A percentile compares a stretch with the other conserved stretches of the same genome.
These are phyloP conservation scores for Ispidina lecontei DNA, from an alignment of 2,797 vertebrate species.

Conservation along the genomic window DNA sequence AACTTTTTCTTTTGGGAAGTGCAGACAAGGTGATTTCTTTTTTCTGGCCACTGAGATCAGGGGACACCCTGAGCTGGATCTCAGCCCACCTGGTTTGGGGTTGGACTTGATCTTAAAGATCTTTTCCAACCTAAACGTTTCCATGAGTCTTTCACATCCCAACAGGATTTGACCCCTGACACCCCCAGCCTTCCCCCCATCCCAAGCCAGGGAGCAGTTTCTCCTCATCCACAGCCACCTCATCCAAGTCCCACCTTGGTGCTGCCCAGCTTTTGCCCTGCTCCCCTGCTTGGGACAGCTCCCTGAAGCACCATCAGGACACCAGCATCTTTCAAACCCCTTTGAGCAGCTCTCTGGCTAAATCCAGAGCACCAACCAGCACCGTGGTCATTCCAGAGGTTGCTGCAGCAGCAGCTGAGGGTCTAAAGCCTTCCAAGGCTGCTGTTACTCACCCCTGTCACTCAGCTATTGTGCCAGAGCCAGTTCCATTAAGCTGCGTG, in stretches of 20 bases:
- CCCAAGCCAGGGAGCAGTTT: background rate
- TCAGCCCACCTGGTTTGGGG: too few relatives aligned
- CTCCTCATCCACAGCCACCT: background rate
- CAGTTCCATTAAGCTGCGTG: background rate
- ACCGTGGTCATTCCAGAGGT: rapidly evolving
- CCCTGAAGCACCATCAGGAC: background rate
- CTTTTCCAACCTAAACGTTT: background rate
- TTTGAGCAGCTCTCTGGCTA: background rate
- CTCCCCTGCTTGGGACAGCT: background rate
- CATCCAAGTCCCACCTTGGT: too few relatives aligned
- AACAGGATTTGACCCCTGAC: background rate
- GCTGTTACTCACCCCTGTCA: background rate
- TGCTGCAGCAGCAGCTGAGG: background rate
- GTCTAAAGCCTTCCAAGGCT: background rate
- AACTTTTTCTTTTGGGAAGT: background rate
- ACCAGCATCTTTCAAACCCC: background rate
- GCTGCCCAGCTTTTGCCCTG: background rate
- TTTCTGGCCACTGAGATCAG: background rate
- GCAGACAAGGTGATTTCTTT: conserved; percentile 18
- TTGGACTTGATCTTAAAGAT: background rate
- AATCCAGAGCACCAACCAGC: background rate
- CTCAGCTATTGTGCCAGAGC: background rate
- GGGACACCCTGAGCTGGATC: background rate
- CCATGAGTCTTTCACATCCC: background rate
- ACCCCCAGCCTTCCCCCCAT: background rate